Conservation (phyloP, 1,140 invertebrate species). For the Drosophila insularis region DNA sequence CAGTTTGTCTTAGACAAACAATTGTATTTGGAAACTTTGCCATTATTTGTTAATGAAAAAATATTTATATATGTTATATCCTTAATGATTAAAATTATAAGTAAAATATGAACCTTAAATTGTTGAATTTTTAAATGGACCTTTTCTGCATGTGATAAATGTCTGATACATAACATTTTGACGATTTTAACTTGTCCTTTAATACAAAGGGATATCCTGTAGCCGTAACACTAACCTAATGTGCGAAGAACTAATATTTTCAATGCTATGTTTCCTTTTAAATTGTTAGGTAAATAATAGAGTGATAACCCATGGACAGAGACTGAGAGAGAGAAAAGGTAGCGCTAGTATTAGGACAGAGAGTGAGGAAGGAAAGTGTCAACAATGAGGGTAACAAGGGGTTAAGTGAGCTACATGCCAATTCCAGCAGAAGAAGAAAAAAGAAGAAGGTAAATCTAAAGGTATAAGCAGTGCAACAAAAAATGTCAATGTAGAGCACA, state of each 20-base stretch:
- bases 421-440: slow-evolving; percentile 15
- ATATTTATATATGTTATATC: no score
- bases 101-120: no score
- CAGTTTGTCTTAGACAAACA: no score
- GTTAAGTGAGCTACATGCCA: slow-evolving; percentile 32
- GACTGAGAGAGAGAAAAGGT: neutral
- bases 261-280: slow-evolving; percentile 29
- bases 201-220: neutral
- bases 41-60: no score
- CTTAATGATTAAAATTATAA: no score
- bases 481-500: slow-evolving; percentile 15
- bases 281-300: slow-evolving; percentile 40
- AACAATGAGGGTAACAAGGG: slow-evolving; percentile 42
- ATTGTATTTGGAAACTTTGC: no score
- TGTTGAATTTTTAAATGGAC: no score
- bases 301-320: neutral
- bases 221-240: neutral
- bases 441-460: slow-evolving; percentile 26
- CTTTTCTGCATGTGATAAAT: no score
- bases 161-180: no score
- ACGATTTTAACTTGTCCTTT: no score
- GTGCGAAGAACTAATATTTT: slow-evolving; percentile 30
- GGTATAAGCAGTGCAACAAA: slow-evolving; percentile 3
- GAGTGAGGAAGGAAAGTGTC: slow-evolving; percentile 37
- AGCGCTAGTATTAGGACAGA: neutral